These are phyloP conservation scores for Hafferia zeledoni DNA, from an alignment of 2,797 vertebrate genomes.

Conservation along the genomic window DNA sequence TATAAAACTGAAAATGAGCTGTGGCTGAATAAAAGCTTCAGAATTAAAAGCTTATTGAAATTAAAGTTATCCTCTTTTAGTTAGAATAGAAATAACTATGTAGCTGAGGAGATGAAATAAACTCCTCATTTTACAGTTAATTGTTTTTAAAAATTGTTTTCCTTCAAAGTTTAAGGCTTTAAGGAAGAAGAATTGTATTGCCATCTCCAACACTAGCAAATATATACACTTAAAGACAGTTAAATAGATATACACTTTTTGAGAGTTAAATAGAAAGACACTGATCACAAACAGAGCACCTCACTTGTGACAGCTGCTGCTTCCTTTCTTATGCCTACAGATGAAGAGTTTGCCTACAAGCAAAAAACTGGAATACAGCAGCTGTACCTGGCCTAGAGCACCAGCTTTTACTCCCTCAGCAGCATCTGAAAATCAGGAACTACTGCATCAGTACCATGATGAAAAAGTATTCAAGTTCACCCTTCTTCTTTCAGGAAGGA, in stretches of 20 bases:
- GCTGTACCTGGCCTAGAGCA: not conserved
- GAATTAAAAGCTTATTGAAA: not conserved
- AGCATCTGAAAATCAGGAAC: not conserved
- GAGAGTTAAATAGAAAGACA: not conserved
- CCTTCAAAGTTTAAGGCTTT: not conserved
- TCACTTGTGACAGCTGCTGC: not conserved
- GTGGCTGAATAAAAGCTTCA: not conserved
- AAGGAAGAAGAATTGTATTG: not conserved
- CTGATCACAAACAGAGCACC: not conserved
- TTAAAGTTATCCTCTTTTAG: not conserved
- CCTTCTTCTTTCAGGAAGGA: not conserved
- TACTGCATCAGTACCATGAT: not conserved
- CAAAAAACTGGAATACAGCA: not conserved
- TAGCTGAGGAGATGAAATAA: not conserved
- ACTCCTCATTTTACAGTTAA: not conserved
- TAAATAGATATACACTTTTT: not conserved
- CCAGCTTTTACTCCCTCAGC: not conserved
- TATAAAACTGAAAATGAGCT: not conserved
- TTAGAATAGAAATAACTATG: not conserved
- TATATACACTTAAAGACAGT: not conserved
- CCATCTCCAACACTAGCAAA: not conserved
- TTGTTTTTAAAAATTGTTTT: not conserved
- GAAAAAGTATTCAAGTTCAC: not conserved
- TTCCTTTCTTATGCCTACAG: not conserved
- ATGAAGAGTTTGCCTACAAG: not conserved